Conservation (phyloP, 2,113 vertebrate genomes). For the Sphyrna mokarran region DNA sequence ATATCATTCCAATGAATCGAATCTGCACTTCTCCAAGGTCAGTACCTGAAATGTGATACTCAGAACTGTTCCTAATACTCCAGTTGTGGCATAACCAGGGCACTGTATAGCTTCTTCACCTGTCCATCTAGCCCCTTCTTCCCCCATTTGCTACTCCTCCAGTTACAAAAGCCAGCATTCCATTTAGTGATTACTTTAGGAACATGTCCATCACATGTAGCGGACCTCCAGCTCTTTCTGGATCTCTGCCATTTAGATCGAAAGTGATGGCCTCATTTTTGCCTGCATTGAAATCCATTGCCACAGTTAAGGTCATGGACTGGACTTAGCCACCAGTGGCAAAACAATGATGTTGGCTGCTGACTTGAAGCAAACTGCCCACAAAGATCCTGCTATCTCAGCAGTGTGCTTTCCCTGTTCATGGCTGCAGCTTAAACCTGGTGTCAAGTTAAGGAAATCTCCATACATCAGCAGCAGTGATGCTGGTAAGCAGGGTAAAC, state of each 20-base stretch:
- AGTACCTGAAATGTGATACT: too few relatives aligned
- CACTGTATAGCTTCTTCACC: neutral
- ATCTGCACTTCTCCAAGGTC: too few relatives aligned
- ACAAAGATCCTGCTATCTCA: neutral
- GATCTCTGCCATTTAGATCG: neutral
- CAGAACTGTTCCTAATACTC: neutral
- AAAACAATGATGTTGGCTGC: neutral
- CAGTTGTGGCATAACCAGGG: neutral
- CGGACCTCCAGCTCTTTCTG: neutral
- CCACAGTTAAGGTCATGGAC: neutral
- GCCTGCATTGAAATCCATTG: neutral
- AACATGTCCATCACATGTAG: neutral
- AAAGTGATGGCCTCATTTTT: neutral
- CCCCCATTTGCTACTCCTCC: neutral
- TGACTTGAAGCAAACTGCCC: neutral
- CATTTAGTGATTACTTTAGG: neutral
- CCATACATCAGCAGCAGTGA: neutral
- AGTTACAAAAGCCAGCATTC: neutral
- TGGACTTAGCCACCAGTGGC: neutral
- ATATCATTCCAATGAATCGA: too few relatives aligned
- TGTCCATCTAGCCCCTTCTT: neutral
- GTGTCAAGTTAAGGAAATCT: neutral
- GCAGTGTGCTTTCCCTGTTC: neutral
- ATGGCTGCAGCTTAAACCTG: neutral
- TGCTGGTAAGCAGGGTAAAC: neutral